phyloP scores from a whole-genome alignment of 2,888 invertebrate genomes.

The Callyntrura guangdongensis region DNA sequence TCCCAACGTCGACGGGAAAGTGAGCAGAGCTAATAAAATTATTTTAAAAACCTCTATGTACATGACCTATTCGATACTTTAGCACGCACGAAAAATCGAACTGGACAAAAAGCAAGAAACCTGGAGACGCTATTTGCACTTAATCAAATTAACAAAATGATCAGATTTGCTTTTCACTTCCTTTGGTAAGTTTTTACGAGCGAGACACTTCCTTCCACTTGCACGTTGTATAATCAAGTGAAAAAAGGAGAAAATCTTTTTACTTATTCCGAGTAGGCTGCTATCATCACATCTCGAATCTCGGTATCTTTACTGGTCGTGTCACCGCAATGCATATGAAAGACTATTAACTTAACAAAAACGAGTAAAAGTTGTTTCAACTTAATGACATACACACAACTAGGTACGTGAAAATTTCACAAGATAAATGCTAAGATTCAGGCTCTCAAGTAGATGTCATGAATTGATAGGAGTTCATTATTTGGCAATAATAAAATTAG shows the following conservation, averaged over 20 bases:
- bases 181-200: conserved; percentile 21
- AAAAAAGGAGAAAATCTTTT: background rate
- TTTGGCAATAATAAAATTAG: background rate
- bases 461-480: background rate
- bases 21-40: conserved; percentile 53
- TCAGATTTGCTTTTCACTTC: background rate
- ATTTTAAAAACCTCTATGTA: conserved; percentile 44
- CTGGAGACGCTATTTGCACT: conserved; percentile 14
- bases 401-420: conserved; percentile 11
- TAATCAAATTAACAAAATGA: conserved; percentile 53
- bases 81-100: conserved; percentile 15
- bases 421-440: background rate
- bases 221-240: conserved; percentile 36
- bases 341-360: conserved; percentile 1
- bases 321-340: conserved; percentile 12
- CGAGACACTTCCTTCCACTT: conserved; percentile 59
- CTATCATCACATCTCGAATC: background rate
- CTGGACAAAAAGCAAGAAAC: conserved; percentile 31
- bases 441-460: background rate
- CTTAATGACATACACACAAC: no score
- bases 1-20: conserved; percentile 56
- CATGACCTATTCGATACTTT: conserved; percentile 57
- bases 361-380: conserved; percentile 64
- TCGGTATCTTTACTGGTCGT: background rate
- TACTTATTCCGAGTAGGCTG: background rate